A percentile compares a stretch with the other conserved stretches of the same genome.
phyloP scores from a whole-genome alignment of 2,797 vertebrate species.

The Pteropus rufus region DNA sequence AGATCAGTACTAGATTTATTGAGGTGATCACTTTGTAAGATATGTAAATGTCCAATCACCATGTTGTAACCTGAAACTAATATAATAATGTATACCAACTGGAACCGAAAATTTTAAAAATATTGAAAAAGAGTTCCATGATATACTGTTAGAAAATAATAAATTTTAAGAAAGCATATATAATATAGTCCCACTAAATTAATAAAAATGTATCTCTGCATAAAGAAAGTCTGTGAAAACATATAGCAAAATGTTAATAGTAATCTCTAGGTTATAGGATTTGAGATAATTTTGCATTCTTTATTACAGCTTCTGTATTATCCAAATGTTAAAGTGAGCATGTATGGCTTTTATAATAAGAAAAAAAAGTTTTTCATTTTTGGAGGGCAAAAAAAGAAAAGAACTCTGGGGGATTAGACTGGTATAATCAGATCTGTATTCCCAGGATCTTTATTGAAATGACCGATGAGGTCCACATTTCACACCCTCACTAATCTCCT shows the following conservation, averaged over 20 bases:
- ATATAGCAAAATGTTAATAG: background rate
- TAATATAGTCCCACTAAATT: background rate
- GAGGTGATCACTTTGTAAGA: no score
- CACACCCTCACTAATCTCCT: background rate
- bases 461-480: background rate
- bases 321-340: background rate
- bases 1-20: no score
- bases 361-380: background rate
- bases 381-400: background rate
- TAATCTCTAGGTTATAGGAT: background rate
- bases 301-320: background rate
- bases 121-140: background rate
- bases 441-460: background rate
- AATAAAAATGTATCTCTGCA: background rate
- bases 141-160: background rate
- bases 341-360: background rate
- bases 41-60: no score
- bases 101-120: no score
- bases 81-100: no score
- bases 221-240: background rate
- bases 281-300: background rate
- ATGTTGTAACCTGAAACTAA: no score
- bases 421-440: background rate
- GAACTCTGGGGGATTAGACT: no score
- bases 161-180: background rate